Evolutionary conservation across 2,113 vertebrate genomes (phyloP), one percentile per base, ranked within the genome.

Genomic region (Ancistrus triradiatus): DNA sequence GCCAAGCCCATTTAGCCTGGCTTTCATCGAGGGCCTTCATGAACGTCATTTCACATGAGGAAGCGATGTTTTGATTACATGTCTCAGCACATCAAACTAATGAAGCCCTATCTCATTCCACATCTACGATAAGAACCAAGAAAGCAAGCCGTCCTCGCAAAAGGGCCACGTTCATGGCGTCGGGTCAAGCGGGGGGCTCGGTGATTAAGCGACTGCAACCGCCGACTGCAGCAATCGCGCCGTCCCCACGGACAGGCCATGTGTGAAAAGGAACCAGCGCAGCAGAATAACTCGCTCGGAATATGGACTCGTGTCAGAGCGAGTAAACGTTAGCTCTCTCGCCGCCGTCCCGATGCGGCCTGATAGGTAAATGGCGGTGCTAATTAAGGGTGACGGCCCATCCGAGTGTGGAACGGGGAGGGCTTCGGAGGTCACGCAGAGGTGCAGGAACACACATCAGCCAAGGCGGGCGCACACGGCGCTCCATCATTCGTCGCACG

Each of bases 371-470:
- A 59, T 40, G 60, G 7, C 49, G 25, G 8, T 43, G 66, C 43
- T 69, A 69, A 73, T 73, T 65, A 73, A 52, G 59, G 66, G 48
- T 56, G 71, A 68, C 60, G 11, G 71, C 49, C 15, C 66, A 55
- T 44, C 58, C 53, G 60, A 73, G 59, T 68, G 70, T 58, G 53
- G 55, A 38, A 55, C 59, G 47, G 22, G 58, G 43, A 53, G 49
- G 53, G 53, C 19, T 51, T 38, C 42, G 25, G 64, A 59, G 70
- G 70, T 68, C 70, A 40, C 7, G 11, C 31, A 27, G 53, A 53
- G 53, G 46, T 73, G 61, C 40, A 38, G 65, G 40, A 55, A 43
- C n/a, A n/a, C n/a, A n/a, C 55, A 68, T 55, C 47, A 35, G 43
- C 28, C 13, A 61, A 46, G 10, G 43, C 33, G 37, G 24, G 33